Evolutionary conservation across 2,888 invertebrate genomes (phyloP).

Genomic region (Lathronympha strigana): DNA sequence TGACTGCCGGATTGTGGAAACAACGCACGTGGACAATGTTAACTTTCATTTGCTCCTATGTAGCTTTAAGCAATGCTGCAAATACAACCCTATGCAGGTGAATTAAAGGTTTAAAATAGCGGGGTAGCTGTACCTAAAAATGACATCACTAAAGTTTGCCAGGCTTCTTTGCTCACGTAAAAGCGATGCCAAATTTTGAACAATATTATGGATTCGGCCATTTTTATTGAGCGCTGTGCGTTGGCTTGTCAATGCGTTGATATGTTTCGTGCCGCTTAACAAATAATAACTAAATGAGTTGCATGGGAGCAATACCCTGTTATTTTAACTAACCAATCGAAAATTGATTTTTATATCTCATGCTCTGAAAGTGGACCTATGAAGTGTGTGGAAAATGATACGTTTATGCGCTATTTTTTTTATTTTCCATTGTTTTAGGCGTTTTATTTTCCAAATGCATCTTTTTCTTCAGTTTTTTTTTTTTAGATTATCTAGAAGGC

Average conservation of each 20-base stretch:
- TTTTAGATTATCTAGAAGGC: too few species aligned
- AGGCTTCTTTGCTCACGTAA: constrained; percentile 62
- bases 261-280: not conserved
- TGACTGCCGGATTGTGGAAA: constrained; percentile 54
- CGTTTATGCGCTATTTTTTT: too few species aligned
- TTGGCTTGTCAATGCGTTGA: too few species aligned
- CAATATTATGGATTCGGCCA: constrained; percentile 57
- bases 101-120: not conserved
- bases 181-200: constrained; percentile 56
- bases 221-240: constrained; percentile 51
- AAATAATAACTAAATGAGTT: too few species aligned
- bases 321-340: too few species aligned
- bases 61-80: not conserved
- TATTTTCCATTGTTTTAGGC: too few species aligned
- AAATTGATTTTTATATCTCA: too few species aligned
- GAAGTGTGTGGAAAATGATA: too few species aligned
- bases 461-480: too few species aligned
- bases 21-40: constrained; percentile 54
- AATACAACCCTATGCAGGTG: not conserved
- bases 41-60: constrained; percentile 3
- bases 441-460: too few species aligned
- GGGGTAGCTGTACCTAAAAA: not conserved
- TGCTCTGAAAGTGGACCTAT: too few species aligned
- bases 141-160: not conserved
- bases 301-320: too few species aligned